These are phyloP conservation scores for Geotrupes spiniger DNA, from an alignment of 2,888 invertebrate genomes.

Conservation along the genomic window DNA sequence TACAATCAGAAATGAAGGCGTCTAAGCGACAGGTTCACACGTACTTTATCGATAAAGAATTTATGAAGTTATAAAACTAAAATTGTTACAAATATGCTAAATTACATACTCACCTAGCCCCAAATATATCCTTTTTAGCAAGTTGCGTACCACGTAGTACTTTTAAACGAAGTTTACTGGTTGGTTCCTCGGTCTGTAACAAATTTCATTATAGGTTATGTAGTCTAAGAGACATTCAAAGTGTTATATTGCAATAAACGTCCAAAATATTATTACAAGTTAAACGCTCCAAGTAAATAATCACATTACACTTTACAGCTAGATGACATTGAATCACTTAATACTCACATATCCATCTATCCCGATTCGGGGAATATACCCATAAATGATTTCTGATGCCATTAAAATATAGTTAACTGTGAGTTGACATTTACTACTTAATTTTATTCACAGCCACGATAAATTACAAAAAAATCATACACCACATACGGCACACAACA, in stretches of 20 bases:
- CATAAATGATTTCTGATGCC: constrained; percentile 49
- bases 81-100: no score
- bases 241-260: no score
- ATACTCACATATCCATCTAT: constrained; percentile 48
- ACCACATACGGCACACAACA: background rate
- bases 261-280: no score
- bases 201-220: constrained; percentile 21
- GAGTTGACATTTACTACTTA: constrained; percentile 19
- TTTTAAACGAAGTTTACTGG: constrained; percentile 78
- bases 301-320: background rate
- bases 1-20: no score
- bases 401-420: constrained; percentile 36
- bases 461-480: constrained; percentile 13
- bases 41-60: no score
- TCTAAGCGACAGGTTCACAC: no score
- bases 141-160: constrained; percentile 85
- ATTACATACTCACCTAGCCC: constrained; percentile 74
- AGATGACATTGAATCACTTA: constrained; percentile 21
- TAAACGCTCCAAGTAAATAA: no score
- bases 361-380: constrained; percentile 47
- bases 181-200: constrained; percentile 73
- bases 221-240: constrained; percentile 20
- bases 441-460: constrained; percentile 20
- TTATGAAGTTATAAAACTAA: no score
- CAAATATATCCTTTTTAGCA: constrained; percentile 98